These are phyloP conservation scores for Prunella strophiata DNA, from an alignment of 2,797 vertebrate species.

Conservation along the genomic window DNA sequence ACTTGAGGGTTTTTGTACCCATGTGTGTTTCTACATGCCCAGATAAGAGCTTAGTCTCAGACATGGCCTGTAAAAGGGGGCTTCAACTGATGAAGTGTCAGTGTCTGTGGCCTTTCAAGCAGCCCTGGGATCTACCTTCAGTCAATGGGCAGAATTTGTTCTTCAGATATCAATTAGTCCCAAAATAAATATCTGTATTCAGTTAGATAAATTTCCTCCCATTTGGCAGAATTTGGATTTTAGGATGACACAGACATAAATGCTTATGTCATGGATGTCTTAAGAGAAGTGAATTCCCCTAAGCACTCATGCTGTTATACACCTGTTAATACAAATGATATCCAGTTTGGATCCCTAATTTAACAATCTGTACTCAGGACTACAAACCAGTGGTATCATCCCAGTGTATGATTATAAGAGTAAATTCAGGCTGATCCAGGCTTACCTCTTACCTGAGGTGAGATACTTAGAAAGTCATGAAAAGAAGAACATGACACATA, in stretches of 20 bases:
- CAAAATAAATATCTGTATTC: neutral
- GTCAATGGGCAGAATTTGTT: neutral
- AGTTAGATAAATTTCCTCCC: neutral
- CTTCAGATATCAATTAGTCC: neutral
- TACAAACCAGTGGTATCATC: fast-evolving
- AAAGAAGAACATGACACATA: neutral
- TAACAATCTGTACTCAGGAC: neutral
- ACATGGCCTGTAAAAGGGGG: neutral
- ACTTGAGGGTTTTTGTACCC: neutral
- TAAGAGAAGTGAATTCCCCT: neutral
- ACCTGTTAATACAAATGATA: neutral
- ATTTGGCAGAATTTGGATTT: neutral
- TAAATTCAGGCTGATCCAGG: neutral
- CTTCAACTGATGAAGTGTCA: neutral
- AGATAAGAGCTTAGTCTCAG: neutral
- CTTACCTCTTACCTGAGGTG: neutral
- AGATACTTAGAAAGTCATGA: neutral
- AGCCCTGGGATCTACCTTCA: neutral
- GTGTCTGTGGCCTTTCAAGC: neutral
- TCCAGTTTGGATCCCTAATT: neutral
- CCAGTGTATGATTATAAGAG: neutral
- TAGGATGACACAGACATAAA: neutral
- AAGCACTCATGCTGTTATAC: neutral
- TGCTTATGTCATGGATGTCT: no score
- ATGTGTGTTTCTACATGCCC: neutral